A percentile compares a stretch with the other conserved stretches of the same genome.
Conservation (phyloP, 1,140 invertebrate species). For the Trachymyrmex septentrionalis region DNA sequence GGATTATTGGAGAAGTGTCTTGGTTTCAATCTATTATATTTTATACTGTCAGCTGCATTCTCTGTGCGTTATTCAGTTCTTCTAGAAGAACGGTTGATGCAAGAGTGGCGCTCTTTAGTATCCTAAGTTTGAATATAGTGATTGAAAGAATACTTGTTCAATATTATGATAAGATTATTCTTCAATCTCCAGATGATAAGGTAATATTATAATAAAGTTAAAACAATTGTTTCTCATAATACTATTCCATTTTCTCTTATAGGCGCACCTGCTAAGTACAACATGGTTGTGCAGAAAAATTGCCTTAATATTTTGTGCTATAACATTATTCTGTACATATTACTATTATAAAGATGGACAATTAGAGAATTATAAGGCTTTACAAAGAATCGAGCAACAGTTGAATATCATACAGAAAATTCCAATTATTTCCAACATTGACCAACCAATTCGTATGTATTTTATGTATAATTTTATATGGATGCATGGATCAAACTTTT, state of each 20-base stretch:
- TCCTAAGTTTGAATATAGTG: constrained; percentile 85
- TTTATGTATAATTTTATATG: constrained; percentile 34
- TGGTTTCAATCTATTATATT: constrained; percentile 88
- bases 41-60: constrained; percentile 85
- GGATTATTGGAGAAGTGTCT: constrained; percentile 88
- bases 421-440: constrained; percentile 32
- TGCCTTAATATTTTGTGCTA: constrained; percentile 73
- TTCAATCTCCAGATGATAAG: constrained; percentile 72
- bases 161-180: constrained; percentile 75
- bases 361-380: constrained; percentile 76
- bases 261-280: constrained; percentile 73
- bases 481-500: not conserved
- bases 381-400: constrained; percentile 79
- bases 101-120: constrained; percentile 87
- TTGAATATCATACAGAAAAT: constrained; percentile 74
- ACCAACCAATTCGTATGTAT: constrained; percentile 71
- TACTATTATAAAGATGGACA: constrained; percentile 78
- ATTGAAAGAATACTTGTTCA: constrained; percentile 82
- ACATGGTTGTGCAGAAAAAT: constrained; percentile 81
- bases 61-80: constrained; percentile 87
- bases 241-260: not conserved
- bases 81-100: constrained; percentile 86
- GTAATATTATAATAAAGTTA: constrained; percentile 58
- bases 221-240: too few relatives aligned
- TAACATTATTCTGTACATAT: constrained; percentile 78